A percentile compares a stretch with the other conserved stretches of the same genome.
These are phyloP conservation scores for Dromococcyx pavoninus DNA, from an alignment of 2,797 vertebrate species.

Conservation along the genomic window DNA sequence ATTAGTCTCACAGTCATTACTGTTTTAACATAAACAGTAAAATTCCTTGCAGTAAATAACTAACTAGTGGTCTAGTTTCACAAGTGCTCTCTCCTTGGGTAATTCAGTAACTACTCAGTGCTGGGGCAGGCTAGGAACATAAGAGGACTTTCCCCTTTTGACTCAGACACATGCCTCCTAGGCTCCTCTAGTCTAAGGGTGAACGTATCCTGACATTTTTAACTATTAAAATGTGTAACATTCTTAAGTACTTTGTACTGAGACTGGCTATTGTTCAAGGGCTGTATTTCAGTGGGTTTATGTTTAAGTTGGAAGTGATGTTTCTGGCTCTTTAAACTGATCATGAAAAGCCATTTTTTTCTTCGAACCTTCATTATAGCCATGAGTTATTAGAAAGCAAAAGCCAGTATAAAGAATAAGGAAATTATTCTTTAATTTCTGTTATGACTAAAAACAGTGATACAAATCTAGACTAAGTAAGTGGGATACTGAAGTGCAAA, in stretches of 20 bases:
- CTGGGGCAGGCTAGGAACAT: background rate
- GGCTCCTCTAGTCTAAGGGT: background rate
- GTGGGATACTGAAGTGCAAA: too few species aligned
- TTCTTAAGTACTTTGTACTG: background rate
- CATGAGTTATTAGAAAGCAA: background rate
- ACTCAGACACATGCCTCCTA: background rate
- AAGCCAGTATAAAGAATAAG: background rate
- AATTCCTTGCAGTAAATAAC: background rate
- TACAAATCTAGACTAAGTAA: background rate
- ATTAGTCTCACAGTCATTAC: background rate
- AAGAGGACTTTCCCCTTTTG: background rate
- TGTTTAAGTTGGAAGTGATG: background rate
- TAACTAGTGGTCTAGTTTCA: background rate
- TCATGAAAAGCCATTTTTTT: background rate
- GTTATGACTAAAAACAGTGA: background rate
- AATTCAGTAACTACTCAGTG: background rate
- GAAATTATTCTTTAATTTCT: background rate
- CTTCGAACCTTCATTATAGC: background rate
- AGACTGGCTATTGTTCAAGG: background rate
- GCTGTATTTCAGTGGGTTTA: background rate
- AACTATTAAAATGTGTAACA: background rate
- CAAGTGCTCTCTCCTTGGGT: background rate
- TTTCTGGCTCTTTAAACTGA: background rate
- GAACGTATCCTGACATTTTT: background rate
- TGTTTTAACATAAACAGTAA: background rate